Conservation (phyloP, 2,888 invertebrate genomes). For the Phoenoteleia sp. region DNA sequence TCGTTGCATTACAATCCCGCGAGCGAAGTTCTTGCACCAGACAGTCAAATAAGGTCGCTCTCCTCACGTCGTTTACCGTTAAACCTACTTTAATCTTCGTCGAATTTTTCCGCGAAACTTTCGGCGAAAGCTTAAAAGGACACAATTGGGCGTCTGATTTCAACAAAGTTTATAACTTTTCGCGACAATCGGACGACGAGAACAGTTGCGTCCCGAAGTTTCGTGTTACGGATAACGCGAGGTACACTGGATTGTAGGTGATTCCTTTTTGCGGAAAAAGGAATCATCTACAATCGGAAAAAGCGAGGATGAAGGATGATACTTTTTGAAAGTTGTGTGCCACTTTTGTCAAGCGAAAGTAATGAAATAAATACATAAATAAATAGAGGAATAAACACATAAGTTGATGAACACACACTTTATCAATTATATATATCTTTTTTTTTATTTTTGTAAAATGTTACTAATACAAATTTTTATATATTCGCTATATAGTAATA, state of each 20-base stretch:
- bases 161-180: constrained; percentile 66
- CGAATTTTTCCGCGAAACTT: constrained; percentile 66
- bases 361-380: no score
- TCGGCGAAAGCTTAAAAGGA: constrained; percentile 62
- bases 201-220: constrained; percentile 58
- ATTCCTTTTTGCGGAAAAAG: no score
- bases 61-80: constrained; percentile 71
- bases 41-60: constrained; percentile 63
- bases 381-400: no score
- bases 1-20: constrained; percentile 65
- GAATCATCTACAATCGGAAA: no score
- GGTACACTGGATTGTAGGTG: constrained; percentile 34
- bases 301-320: no score
- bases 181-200: constrained; percentile 62
- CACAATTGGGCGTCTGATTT: constrained; percentile 66
- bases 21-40: constrained; percentile 54
- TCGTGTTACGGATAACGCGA: constrained; percentile 59
- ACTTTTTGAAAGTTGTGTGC: no score
- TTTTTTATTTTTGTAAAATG: no score
- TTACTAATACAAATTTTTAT: no score
- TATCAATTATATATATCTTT: no score
- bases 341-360: no score
- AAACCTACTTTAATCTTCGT: constrained; percentile 70
- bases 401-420: no score
- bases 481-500: no score